These are phyloP conservation scores for Helicoverpa armigera DNA, from an alignment of 1,140 invertebrate genomes.

Conservation along the genomic window DNA sequence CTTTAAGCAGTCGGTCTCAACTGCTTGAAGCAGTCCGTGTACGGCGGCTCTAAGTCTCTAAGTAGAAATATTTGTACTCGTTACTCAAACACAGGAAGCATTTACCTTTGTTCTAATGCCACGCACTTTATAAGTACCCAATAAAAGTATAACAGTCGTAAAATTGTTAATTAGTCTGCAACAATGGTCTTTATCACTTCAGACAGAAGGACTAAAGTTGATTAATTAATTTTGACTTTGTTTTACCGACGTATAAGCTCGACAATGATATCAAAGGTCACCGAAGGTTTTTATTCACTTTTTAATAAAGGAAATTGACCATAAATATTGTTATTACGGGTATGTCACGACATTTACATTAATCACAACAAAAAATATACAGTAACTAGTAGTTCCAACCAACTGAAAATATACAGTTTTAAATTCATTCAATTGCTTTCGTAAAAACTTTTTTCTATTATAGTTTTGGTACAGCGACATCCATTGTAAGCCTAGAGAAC, in stretches of 20 bases:
- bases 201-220: conserved; percentile 34
- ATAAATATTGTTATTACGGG: neutral
- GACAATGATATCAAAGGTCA: conserved; percentile 1
- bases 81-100: conserved; percentile 70
- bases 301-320: conserved; percentile 9
- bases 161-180: conserved; percentile 37
- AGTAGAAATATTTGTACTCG: conserved; percentile 75
- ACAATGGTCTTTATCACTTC: conserved; percentile 16
- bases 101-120: conserved; percentile 69
- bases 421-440: neutral
- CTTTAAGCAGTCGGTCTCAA: too few relatives aligned
- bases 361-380: neutral
- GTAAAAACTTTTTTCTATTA: neutral
- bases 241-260: conserved; percentile 1
- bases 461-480: conserved; percentile 20
- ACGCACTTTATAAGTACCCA: conserved; percentile 55
- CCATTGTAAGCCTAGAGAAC: conserved; percentile 32
- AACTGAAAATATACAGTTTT: neutral
- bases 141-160: conserved; percentile 43
- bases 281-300: conserved; percentile 9
- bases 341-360: neutral
- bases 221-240: conserved; percentile 34
- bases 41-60: too few relatives aligned
- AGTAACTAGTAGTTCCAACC: neutral
- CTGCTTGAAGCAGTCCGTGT: too few relatives aligned